Percentiles rank a stretch among this genome's conserved stretches.
These are phyloP conservation scores for Scelioninae gen. 1 DNA, from an alignment of 2,888 invertebrate genomes.

Conservation along the genomic window DNA sequence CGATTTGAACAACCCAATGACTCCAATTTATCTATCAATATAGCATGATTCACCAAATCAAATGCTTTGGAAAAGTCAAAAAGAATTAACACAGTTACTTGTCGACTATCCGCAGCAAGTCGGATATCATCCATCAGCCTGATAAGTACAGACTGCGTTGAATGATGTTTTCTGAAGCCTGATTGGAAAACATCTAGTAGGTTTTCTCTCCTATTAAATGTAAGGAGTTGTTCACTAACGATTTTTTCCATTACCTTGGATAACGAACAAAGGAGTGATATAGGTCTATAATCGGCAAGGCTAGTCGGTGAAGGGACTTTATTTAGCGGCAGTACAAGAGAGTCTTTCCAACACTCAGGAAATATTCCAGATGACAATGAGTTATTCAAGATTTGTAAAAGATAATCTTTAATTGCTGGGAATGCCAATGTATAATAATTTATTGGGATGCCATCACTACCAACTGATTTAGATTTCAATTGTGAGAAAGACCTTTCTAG, in stretches of 20 bases:
- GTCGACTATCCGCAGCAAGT: too few relatives aligned
- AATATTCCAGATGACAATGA: not conserved
- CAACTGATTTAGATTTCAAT: not conserved
- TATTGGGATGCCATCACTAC: not conserved
- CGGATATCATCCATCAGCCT: too few relatives aligned
- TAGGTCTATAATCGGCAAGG: not conserved
- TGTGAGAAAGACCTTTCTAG: not conserved
- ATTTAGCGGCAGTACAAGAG: not conserved
- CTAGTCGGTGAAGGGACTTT: not conserved
- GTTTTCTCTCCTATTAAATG: not conserved
- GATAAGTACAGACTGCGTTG: too few relatives aligned
- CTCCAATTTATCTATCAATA: too few relatives aligned
- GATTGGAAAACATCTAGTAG: not conserved
- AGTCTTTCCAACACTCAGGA: not conserved
- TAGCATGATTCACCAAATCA: not conserved
- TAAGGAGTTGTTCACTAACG: not conserved
- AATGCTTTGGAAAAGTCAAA: not conserved
- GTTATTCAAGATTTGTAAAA: not conserved
- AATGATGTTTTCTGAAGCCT: not conserved
- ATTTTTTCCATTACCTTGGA: not conserved
- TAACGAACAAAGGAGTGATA: not conserved
- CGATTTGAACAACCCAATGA: too few relatives aligned
- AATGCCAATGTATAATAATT: not conserved
- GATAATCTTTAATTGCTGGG: not conserved
- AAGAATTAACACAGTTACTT: not conserved